Percentiles rank a stretch among this genome's conserved stretches.
phyloP scores from a whole-genome alignment of 1,140 invertebrate species.

The Adoxophyes honmai region DNA sequence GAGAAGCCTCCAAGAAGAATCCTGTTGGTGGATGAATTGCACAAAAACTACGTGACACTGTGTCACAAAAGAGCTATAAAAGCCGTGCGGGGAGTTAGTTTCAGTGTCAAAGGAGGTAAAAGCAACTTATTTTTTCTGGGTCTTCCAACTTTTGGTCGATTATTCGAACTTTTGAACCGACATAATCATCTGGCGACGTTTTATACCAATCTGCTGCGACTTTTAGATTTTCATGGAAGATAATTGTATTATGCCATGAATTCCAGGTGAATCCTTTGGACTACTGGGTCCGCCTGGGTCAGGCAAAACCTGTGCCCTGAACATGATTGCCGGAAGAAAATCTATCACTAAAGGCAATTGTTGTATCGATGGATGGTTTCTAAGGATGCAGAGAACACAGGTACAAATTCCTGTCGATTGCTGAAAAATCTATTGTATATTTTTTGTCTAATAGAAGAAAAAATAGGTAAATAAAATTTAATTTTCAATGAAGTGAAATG shows the following conservation, averaged over 20 bases:
- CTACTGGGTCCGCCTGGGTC: not conserved
- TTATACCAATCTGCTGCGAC: too few relatives aligned
- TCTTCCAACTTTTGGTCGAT: too few relatives aligned
- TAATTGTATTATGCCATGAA: not conserved
- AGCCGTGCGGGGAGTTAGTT: not conserved
- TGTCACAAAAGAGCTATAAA: not conserved
- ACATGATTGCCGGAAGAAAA: not conserved
- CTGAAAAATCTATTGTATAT: too few relatives aligned
- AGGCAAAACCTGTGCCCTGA: not conserved
- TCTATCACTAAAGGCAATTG: not conserved
- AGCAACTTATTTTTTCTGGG: too few relatives aligned
- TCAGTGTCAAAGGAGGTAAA: not conserved
- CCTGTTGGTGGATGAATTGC: not conserved
- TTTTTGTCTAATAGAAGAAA: too few relatives aligned
- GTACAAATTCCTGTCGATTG: too few relatives aligned
- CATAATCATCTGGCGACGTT: too few relatives aligned
- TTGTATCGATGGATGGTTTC: not conserved
- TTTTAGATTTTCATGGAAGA: too few relatives aligned
- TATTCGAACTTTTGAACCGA: too few relatives aligned
- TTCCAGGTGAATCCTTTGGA: not conserved
- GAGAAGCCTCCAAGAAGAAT: not conserved
- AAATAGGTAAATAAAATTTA: too few relatives aligned
- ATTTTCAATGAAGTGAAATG: too few relatives aligned
- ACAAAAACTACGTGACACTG: not conserved
- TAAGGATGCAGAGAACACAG: not conserved